These are phyloP conservation scores for Paramisgurnus dabryanus DNA, from an alignment of 2,113 vertebrate genomes.

Conservation along the genomic window DNA sequence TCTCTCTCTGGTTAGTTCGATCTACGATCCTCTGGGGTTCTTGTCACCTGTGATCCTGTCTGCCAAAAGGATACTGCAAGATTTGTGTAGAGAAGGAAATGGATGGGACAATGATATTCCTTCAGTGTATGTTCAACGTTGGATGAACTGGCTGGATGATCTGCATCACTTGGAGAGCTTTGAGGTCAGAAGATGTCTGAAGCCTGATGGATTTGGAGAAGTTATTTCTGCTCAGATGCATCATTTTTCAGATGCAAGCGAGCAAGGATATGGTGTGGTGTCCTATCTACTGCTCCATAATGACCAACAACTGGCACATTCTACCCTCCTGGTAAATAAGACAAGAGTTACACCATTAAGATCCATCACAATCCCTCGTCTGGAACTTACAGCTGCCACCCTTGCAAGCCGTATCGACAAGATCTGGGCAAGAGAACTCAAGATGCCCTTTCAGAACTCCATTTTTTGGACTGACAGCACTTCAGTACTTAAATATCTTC, in stretches of 20 bases:
- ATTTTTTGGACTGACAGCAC: conserved; percentile 41
- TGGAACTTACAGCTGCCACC: conserved; percentile 30
- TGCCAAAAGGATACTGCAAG: not conserved
- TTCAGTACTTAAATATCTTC: conserved; percentile 38
- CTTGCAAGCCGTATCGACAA: conserved; percentile 6
- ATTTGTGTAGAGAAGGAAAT: not conserved
- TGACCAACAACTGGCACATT: not conserved
- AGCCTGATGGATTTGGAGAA: conserved; percentile 2
- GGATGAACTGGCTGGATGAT: not conserved
- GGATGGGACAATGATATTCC: not conserved
- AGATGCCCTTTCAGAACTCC: not conserved
- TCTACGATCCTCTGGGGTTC: conserved; percentile 46
- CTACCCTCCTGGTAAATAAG: not conserved
- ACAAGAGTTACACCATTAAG: conserved; percentile 21
- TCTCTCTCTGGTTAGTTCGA: conserved; percentile 24
- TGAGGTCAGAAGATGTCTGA: conserved; percentile 3
- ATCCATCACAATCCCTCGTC: not conserved
- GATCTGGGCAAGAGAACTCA: conserved; percentile 13
- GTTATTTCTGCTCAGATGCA: not conserved
- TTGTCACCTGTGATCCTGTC: not conserved
- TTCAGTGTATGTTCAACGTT: not conserved
- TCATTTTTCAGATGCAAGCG: conserved; percentile 14
- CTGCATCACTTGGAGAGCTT: not conserved
- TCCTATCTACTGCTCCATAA: not conserved
- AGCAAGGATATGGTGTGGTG: conserved; percentile 14